Conservation (phyloP, 2,113 vertebrate species). For the Dromiciops gliroides region DNA sequence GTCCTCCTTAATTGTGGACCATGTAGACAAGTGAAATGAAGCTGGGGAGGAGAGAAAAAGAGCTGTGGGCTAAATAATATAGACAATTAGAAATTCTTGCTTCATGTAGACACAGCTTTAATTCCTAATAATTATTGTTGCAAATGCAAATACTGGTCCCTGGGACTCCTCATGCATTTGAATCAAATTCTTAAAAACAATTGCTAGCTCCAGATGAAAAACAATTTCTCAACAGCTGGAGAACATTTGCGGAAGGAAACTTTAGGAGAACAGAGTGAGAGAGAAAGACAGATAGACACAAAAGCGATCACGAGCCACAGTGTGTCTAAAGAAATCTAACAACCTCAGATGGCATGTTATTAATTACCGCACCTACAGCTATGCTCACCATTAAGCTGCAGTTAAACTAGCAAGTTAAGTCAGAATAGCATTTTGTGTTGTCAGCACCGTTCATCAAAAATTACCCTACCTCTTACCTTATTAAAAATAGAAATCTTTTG, state of each 20-base stretch:
- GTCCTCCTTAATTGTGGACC: background rate
- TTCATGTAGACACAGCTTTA: conserved; percentile 26
- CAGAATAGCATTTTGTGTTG: background rate
- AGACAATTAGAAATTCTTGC: conserved; percentile 67
- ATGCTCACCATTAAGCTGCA: background rate
- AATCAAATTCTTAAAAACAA: conserved; percentile 76
- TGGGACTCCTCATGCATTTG: conserved; percentile 47
- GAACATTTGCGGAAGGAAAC: conserved; percentile 51
- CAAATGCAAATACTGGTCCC: conserved; percentile 68
- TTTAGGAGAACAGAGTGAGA: conserved; percentile 55
- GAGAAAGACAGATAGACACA: conserved; percentile 49
- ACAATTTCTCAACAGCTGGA: conserved; percentile 66
- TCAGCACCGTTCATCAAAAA: conserved; percentile 50
- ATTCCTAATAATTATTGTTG: conserved; percentile 66
- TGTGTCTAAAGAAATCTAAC: conserved; percentile 28
- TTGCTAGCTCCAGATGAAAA: conserved; percentile 67
- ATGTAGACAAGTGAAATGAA: background rate
- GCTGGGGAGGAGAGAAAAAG: background rate
- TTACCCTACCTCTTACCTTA: conserved; percentile 27
- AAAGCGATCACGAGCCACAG: conserved; percentile 40
- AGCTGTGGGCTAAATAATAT: conserved; percentile 38
- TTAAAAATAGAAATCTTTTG: background rate
- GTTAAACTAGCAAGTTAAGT: background rate
- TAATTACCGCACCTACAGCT: conserved; percentile 30
- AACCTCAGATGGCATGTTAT: background rate